Conservation (phyloP, 2,797 vertebrate species). For the Thalassophryne amazonica region DNA sequence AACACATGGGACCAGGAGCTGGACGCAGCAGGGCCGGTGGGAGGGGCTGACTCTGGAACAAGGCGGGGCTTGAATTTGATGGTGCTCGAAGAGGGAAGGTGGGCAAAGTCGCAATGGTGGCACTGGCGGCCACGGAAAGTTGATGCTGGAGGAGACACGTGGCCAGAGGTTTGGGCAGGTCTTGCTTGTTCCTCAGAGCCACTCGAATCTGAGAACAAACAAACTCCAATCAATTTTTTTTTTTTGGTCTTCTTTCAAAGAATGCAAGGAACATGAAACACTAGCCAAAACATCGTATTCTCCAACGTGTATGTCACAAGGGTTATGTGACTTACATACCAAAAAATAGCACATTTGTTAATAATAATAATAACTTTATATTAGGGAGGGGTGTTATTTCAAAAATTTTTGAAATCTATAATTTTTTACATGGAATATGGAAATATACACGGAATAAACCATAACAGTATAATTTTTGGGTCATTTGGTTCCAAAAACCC, state of each 20-base stretch:
- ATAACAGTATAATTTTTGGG: no score
- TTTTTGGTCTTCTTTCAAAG: neutral
- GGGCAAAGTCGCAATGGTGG: slow-evolving; percentile 81
- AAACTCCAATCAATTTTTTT: neutral
- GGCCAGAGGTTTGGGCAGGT: slow-evolving; percentile 83
- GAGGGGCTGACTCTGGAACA: slow-evolving; percentile 86
- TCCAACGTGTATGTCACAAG: no score
- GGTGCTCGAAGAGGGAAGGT: slow-evolving; percentile 83
- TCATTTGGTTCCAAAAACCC: no score
- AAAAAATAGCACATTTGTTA: no score
- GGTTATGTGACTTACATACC: no score
- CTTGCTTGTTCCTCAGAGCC: slow-evolving; percentile 86
- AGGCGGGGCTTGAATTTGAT: slow-evolving; percentile 77
- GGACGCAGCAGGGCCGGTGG: slow-evolving; percentile 85
- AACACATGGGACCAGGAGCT: slow-evolving; percentile 85
- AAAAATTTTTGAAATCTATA: no score
- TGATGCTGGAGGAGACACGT: slow-evolving; percentile 84
- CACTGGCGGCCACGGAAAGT: slow-evolving; percentile 78
- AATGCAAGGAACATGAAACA: no score
- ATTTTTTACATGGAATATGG: no score
- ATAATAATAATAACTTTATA: no score
- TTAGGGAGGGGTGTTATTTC: no score
- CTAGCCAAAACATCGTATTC: no score
- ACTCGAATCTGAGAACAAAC: slow-evolving; percentile 80
- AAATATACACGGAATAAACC: no score